phyloP scores from a whole-genome alignment of 2,797 vertebrate species.

The Halcyon chelicuti region DNA sequence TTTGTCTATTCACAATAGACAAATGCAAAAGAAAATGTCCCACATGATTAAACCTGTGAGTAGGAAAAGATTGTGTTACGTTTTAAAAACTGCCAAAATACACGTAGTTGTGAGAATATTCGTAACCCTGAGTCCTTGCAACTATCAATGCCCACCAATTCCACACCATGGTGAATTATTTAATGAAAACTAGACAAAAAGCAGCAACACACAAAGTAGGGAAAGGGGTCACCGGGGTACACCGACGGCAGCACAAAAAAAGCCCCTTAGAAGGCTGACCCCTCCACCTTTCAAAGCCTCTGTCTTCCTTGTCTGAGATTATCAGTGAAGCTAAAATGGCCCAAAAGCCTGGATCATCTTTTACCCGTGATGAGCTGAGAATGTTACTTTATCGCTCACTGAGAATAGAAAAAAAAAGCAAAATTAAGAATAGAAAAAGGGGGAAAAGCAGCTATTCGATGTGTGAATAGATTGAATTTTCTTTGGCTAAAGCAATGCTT shows the following conservation, averaged over 20 bases:
- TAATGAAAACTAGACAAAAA: neutral
- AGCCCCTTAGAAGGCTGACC: neutral
- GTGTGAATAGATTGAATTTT: neutral
- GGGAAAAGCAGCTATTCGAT: neutral
- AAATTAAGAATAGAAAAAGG: neutral
- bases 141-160: neutral
- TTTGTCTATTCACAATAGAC: neutral
- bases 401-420: neutral
- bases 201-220: neutral
- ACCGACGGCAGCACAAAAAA: neutral
- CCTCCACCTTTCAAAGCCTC: neutral
- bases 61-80: neutral
- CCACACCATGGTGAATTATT: neutral
- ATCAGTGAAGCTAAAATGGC: neutral
- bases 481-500: neutral
- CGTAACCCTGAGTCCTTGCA: neutral
- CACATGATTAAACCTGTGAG: neutral
- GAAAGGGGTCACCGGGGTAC: neutral
- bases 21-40: neutral
- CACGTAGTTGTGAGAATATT: neutral
- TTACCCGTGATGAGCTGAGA: neutral
- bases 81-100: neutral
- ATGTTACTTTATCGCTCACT: neutral
- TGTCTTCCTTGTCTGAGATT: neutral
- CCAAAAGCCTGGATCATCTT: neutral